Percentiles rank a stretch among this genome's conserved stretches.
Evolutionary conservation across 2,888 invertebrate species (phyloP).

Genomic region (Machimus rusticus): DNA sequence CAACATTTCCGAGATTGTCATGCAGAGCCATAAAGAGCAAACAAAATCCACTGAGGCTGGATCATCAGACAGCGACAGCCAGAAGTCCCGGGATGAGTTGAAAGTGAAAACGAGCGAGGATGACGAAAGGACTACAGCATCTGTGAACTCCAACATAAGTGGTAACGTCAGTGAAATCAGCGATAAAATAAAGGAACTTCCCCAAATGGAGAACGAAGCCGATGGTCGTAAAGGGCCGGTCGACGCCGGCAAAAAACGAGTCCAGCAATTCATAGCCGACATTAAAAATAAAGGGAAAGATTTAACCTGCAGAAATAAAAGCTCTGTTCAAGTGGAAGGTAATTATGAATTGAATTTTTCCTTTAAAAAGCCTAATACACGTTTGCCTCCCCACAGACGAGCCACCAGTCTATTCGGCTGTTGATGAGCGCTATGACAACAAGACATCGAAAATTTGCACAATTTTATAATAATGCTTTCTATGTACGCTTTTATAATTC

Average conservation of each 20-base stretch:
- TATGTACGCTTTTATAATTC: background rate
- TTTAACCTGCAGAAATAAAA: constrained; percentile 57
- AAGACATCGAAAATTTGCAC: constrained; percentile 60
- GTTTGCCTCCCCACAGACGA: constrained; percentile 54
- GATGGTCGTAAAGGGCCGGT: background rate
- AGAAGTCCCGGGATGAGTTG: constrained; percentile 39
- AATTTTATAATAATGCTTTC: constrained; percentile 55
- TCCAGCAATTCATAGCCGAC: constrained; percentile 56
- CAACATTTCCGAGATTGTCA: background rate
- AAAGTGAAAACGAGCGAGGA: constrained; percentile 47
- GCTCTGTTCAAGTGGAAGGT: constrained; percentile 58
- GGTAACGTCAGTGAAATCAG: constrained; percentile 54
- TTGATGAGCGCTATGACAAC: constrained; percentile 49
- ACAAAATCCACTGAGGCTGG: constrained; percentile 23
- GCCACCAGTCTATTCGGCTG: constrained; percentile 53
- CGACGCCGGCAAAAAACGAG: constrained; percentile 52
- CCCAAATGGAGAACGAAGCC: background rate
- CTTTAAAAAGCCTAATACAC: background rate
- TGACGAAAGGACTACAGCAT: constrained; percentile 61
- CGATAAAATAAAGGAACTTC: constrained; percentile 1
- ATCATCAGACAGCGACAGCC: constrained; percentile 33
- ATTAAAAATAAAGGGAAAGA: constrained; percentile 53
- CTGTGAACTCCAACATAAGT: constrained; percentile 58
- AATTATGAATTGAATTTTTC: background rate
- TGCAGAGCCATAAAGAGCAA: constrained; percentile 22